Conservation (phyloP, 2,888 invertebrate genomes). For the Apocheima hispidaria region DNA sequence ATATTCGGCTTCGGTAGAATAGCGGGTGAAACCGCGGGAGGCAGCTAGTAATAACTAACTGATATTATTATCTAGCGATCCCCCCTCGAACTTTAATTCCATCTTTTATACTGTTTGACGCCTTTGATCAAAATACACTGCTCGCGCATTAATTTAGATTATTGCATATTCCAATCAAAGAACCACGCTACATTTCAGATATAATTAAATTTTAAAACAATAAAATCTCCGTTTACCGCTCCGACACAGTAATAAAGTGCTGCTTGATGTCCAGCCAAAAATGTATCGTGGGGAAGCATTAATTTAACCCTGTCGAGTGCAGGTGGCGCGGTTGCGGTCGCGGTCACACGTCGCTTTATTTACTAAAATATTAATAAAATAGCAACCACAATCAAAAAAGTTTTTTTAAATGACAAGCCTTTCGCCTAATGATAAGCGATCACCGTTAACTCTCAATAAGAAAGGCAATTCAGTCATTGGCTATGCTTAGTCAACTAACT, state of each 20-base stretch:
- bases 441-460: too few relatives aligned
- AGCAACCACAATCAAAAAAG: conserved; percentile 4
- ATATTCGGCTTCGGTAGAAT: too few relatives aligned
- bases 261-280: conserved; percentile 46
- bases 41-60: too few relatives aligned
- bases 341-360: conserved; percentile 37
- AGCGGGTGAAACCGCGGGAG: too few relatives aligned
- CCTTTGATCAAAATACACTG: too few relatives aligned
- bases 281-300: conserved; percentile 36
- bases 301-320: conserved; percentile 40
- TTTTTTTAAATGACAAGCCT: neutral
- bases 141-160: neutral
- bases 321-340: conserved; percentile 38
- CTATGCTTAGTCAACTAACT: too few relatives aligned
- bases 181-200: conserved; percentile 8
- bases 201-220: conserved; percentile 27
- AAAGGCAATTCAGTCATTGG: too few relatives aligned
- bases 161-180: conserved; percentile 9
- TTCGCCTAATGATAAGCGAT: too few relatives aligned
- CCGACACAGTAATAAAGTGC: conserved; percentile 37
- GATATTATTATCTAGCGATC: too few relatives aligned
- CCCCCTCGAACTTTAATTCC: too few relatives aligned
- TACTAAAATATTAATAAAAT: conserved; percentile 25
- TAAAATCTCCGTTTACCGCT: conserved; percentile 26
- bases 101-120: too few relatives aligned